Evolutionary conservation across 2,888 invertebrate species (phyloP).

Genomic region (Drosophila ustulata): DNA sequence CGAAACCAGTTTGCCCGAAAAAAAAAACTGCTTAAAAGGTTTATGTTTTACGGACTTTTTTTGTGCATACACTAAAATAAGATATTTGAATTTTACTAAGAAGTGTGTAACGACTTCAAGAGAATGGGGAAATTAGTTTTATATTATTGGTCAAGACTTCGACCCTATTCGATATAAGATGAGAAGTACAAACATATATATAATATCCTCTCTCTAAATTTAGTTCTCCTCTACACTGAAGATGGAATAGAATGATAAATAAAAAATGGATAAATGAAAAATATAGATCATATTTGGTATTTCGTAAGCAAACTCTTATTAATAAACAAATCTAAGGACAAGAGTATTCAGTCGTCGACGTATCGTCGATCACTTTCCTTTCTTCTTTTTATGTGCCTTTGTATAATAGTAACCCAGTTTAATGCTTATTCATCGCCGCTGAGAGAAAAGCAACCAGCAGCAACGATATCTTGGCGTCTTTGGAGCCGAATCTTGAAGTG

Average conservation of each 20-base stretch:
- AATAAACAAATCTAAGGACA: background rate
- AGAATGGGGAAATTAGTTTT: too few relatives aligned
- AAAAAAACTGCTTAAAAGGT: slow-evolving; percentile 48
- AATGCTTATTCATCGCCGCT: slow-evolving; percentile 50
- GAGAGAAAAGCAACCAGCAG: slow-evolving; percentile 50
- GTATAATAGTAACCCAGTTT: slow-evolving; percentile 70
- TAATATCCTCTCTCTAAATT: too few relatives aligned
- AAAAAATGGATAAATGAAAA: too few relatives aligned
- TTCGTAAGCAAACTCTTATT: too few relatives aligned
- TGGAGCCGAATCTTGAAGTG: slow-evolving; percentile 14
- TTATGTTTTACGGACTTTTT: slow-evolving; percentile 51
- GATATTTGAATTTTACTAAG: background rate
- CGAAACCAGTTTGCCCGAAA: slow-evolving; percentile 54
- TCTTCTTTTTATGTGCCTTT: slow-evolving; percentile 10
- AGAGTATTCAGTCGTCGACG: background rate
- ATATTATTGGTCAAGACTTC: too few relatives aligned
- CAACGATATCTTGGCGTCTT: background rate
- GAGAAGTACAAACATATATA: too few relatives aligned
- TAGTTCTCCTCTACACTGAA: too few relatives aligned
- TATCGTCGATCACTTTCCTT: background rate
- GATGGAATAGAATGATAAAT: too few relatives aligned
- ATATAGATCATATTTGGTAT: too few relatives aligned
- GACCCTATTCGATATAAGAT: too few relatives aligned
- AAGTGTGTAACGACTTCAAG: background rate
- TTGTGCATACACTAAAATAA: background rate